Base-by-base conservation (phyloP, 2,113 vertebrate genomes). In the Sturnira hondurensis region DNA sequence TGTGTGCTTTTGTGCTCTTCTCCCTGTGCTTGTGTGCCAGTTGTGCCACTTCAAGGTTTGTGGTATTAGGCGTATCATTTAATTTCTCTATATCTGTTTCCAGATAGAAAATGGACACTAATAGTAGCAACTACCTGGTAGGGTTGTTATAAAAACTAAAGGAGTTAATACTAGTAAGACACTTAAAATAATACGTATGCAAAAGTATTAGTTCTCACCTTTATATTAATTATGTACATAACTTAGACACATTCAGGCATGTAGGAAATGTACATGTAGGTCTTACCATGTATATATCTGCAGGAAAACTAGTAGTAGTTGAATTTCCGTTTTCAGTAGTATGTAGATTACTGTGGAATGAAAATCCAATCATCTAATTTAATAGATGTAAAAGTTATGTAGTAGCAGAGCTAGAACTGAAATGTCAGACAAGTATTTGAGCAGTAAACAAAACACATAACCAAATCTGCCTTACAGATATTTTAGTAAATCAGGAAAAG, bases 261-360 rank as follows among this genome's bases (percentile, higher is more conserved):
- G 9, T 63, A 36, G 20, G 61, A 94, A 94, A 67, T 81, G 15
- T 84, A 71, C 43, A 33, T 45, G 36, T 74, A 81, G 31, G 7
- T 71, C 36, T 63, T 84, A 54, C 50, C 28, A 12, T 73, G 15
- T 76, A 54, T 63, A 8, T 77, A 47, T 87, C 15, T 88, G 41
- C 2, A 89, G 80, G 71, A 96, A 86, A 95, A 19, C 38, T 85
- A 84, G 33, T 93, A 93, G 36, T 88, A 85, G 31, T 91, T 89
- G n/a, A 86, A 82, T 94, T 96, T 89, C 52, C 68, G 6, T 89
- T 95, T 93, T 86, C 24, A 71, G 78, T 92, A 86, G 36, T 17
- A 86, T 68, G 45, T 92, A 89, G 36, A 63, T 67, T 91, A 47
- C 54, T 89, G 2, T 82, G 78, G 61, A 80, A 36, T 45, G 74